These are phyloP conservation scores for Larimichthys polyactis DNA, from an alignment of 2,113 vertebrate genomes.

Conservation along the genomic window DNA sequence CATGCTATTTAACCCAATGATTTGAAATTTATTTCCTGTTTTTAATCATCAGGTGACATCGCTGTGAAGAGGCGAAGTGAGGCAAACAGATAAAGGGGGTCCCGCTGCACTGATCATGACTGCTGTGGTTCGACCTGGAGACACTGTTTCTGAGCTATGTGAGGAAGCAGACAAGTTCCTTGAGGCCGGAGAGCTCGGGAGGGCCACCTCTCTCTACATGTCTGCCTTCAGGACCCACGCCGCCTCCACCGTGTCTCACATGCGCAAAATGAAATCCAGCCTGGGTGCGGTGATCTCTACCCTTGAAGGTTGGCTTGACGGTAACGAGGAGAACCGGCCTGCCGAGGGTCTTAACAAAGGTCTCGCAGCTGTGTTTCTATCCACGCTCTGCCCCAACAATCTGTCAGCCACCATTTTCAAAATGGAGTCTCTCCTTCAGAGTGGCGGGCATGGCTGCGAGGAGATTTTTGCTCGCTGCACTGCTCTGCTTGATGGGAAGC, in stretches of 20 bases:
- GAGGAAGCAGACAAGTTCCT: conserved; percentile 85
- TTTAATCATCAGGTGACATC: conserved; percentile 18
- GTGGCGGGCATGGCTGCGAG: conserved; percentile 67
- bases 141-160: conserved; percentile 81
- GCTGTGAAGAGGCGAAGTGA: conserved; percentile 23
- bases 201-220: conserved; percentile 87
- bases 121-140: conserved; percentile 78
- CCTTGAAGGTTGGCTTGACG: conserved; percentile 88
- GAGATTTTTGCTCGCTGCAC: conserved; percentile 86
- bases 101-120: conserved; percentile 54
- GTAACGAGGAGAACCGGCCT: conserved; percentile 71
- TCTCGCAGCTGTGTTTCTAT: conserved; percentile 88
- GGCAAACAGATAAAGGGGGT: neutral
- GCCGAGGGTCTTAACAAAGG: conserved; percentile 83
- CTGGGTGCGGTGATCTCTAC: conserved; percentile 75
- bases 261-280: conserved; percentile 71
- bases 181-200: conserved; percentile 69
- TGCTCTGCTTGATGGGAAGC: conserved; percentile 80
- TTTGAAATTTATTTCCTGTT: neutral
- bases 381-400: conserved; percentile 86
- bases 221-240: conserved; percentile 89
- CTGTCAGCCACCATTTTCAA: conserved; percentile 83
- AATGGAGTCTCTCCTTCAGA: conserved; percentile 87
- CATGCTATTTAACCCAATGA: neutral
- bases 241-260: conserved; percentile 79